Evolutionary conservation across 2,888 invertebrate species (phyloP).

Genomic region (Dryobota labecula): DNA sequence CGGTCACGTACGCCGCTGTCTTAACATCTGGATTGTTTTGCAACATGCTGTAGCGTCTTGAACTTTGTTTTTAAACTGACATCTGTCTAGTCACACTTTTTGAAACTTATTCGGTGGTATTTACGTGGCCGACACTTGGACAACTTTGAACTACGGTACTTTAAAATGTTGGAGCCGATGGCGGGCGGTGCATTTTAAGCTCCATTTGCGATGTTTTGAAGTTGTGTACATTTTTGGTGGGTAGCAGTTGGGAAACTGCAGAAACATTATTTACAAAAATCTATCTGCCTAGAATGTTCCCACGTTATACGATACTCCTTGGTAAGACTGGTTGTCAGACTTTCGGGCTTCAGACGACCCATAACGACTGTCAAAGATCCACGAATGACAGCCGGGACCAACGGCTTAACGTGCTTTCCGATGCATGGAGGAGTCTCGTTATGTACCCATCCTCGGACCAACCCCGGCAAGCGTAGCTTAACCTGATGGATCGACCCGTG

Average conservation of each 20-base stretch:
- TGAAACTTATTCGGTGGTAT: conserved; percentile 73
- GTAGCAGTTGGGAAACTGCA: not conserved
- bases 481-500: no score
- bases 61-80: conserved; percentile 84
- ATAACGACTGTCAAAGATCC: no score
- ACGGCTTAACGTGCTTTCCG: no score
- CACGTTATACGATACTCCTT: no score
- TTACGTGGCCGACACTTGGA: conserved; percentile 61
- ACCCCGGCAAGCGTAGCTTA: no score
- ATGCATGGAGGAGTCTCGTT: no score
- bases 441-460: no score
- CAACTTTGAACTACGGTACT: conserved; percentile 51
- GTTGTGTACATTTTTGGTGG: conserved; percentile 15
- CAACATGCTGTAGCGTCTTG: conserved; percentile 80
- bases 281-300: no score
- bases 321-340: no score
- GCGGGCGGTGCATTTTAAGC: conserved; percentile 39
- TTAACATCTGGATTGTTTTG: conserved; percentile 88
- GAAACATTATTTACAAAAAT: no score
- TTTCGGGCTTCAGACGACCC: no score
- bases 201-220: conserved; percentile 34
- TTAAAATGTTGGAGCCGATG: conserved; percentile 50
- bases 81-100: conserved; percentile 73
- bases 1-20: conserved; percentile 82
- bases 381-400: no score